Percentiles rank a stretch among this genome's conserved stretches.
These are phyloP conservation scores for Lasioglossum leucozonium DNA, from an alignment of 2,888 invertebrate species.

Conservation along the genomic window DNA sequence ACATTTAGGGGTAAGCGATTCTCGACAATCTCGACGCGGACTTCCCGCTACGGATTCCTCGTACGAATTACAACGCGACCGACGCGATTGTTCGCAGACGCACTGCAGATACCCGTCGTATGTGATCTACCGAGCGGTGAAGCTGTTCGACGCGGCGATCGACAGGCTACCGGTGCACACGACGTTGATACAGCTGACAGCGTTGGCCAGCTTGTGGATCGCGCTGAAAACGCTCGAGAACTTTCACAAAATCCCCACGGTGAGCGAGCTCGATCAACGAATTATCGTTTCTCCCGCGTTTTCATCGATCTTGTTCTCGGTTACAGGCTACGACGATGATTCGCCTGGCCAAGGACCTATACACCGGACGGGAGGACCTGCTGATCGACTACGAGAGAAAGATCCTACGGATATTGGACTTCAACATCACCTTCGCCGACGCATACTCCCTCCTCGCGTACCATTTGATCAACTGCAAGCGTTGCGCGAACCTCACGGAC, in stretches of 20 bases:
- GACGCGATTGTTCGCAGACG: slow-evolving; percentile 58
- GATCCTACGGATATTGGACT: slow-evolving; percentile 71
- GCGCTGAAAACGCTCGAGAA: slow-evolving; percentile 72
- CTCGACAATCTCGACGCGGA: too few species aligned
- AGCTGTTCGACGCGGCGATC: slow-evolving; percentile 74
- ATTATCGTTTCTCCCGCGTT: too few species aligned
- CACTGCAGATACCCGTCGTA: slow-evolving; percentile 69
- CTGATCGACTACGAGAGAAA: slow-evolving; percentile 69
- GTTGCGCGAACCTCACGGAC: slow-evolving; percentile 26
- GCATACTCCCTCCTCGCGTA: slow-evolving; percentile 70
- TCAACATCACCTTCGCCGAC: slow-evolving; percentile 75
- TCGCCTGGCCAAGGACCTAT: slow-evolving; percentile 63
- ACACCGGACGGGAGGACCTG: slow-evolving; percentile 49
- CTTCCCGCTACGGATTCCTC: too few species aligned
- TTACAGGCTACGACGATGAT: slow-evolving; percentile 71
- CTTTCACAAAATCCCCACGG: slow-evolving; percentile 67
- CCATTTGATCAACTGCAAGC: slow-evolving; percentile 52
- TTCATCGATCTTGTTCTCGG: background rate
- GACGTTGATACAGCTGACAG: slow-evolving; percentile 69
- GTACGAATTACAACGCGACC: background rate
- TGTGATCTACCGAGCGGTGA: slow-evolving; percentile 75
- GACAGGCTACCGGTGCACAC: slow-evolving; percentile 59
- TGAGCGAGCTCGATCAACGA: too few species aligned
- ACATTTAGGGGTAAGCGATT: slow-evolving; percentile 62
- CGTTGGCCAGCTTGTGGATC: slow-evolving; percentile 77